Evolutionary conservation across 2,113 vertebrate genomes (phyloP).

Genomic region (Chloropsis hardwickii): DNA sequence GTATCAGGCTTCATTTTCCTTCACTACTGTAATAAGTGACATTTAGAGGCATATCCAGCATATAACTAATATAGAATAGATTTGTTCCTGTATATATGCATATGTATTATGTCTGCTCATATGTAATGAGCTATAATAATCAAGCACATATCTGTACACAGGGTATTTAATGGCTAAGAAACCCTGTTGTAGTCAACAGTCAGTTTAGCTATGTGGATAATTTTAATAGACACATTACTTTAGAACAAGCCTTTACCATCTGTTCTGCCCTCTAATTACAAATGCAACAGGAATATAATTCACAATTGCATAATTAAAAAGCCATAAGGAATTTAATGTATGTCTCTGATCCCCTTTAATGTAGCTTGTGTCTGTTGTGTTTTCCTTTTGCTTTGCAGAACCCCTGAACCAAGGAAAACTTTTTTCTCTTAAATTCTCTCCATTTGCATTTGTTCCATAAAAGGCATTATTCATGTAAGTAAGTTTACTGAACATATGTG

Average conservation of each 20-base stretch:
- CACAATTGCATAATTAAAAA: constrained; percentile 78
- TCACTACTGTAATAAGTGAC: constrained; percentile 46
- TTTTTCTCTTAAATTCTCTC: neutral
- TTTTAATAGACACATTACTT: constrained; percentile 74
- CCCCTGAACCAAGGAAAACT: constrained; percentile 11
- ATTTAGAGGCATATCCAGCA: constrained; percentile 56
- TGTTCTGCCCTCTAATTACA: constrained; percentile 75
- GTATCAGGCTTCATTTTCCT: constrained; percentile 57
- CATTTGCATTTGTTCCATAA: neutral
- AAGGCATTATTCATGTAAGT: neutral
- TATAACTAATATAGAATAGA: constrained; percentile 28
- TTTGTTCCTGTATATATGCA: neutral
- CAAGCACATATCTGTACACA: constrained; percentile 46
- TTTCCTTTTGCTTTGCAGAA: constrained; percentile 36
- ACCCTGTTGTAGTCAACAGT: constrained; percentile 55
- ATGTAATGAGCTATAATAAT: constrained; percentile 68
- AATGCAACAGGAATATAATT: constrained; percentile 77
- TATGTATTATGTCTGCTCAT: constrained; percentile 19
- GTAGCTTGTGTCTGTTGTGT: constrained; percentile 55
- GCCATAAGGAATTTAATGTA: constrained; percentile 73
- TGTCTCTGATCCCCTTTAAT: constrained; percentile 66
- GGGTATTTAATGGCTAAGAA: constrained; percentile 57
- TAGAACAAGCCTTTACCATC: constrained; percentile 74
- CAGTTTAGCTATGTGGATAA: constrained; percentile 67
- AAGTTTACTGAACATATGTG: neutral